Conservation (phyloP, 2,797 vertebrate species). For the Pangasius krempfi region DNA sequence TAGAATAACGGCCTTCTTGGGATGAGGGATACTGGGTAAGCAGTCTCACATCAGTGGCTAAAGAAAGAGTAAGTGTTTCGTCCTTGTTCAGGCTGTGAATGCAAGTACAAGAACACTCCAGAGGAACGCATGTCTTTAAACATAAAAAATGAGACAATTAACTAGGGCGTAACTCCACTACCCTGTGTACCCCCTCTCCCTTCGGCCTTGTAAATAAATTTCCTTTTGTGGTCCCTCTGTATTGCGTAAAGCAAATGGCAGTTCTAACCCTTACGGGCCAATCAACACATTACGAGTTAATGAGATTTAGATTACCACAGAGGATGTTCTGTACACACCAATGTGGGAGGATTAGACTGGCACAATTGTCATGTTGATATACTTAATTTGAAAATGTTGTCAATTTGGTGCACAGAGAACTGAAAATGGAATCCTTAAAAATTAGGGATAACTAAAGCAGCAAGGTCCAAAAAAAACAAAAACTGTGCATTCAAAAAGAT, state of each 20-base stretch:
- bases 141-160: slow-evolving; percentile 64
- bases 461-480: background rate
- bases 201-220: slow-evolving; percentile 44
- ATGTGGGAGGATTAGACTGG: background rate
- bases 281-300: slow-evolving; percentile 22
- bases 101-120: slow-evolving; percentile 55
- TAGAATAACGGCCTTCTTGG: slow-evolving; percentile 37
- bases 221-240: slow-evolving; percentile 21
- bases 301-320: slow-evolving; percentile 21
- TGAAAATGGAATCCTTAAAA: background rate
- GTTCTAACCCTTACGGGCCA: slow-evolving; percentile 30
- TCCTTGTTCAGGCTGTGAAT: slow-evolving; percentile 57
- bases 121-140: slow-evolving; percentile 59
- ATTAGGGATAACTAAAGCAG: background rate
- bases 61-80: slow-evolving; percentile 56
- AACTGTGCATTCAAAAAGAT: background rate
- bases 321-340: slow-evolving; percentile 19
- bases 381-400: background rate
- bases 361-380: background rate
- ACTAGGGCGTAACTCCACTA: slow-evolving; percentile 52
- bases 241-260: slow-evolving; percentile 27
- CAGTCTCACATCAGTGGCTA: slow-evolving; percentile 49
- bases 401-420: background rate
- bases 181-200: slow-evolving; percentile 38
- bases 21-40: slow-evolving; percentile 46